Evolutionary conservation across 2,888 invertebrate genomes (phyloP).

Genomic region (Patella pellucida): DNA sequence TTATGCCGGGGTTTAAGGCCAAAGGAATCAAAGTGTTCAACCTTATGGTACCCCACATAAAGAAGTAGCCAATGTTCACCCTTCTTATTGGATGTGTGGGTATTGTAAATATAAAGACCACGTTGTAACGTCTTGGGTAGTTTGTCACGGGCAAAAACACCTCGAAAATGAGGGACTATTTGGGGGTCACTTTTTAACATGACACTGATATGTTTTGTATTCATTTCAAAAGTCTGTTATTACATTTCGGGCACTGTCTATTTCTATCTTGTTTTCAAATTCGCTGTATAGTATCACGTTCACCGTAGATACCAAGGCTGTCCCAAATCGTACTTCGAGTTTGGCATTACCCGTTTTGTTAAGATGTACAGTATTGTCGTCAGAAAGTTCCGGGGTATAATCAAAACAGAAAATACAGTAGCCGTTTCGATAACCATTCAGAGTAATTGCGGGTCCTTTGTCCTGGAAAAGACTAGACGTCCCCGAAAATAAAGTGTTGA

Average conservation of each 20-base stretch:
- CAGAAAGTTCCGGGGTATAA: background rate
- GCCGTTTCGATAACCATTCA: background rate
- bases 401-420: background rate
- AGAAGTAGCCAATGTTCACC: background rate
- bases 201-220: background rate
- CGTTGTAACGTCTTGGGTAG: background rate
- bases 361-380: background rate
- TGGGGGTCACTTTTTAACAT: background rate
- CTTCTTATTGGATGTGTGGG: background rate
- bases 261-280: background rate
- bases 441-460: background rate
- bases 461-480: background rate
- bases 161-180: background rate
- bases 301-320: background rate
- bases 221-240: slow-evolving; percentile 4
- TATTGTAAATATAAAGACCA: background rate
- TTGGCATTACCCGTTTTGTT: background rate
- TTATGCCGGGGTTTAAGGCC: background rate
- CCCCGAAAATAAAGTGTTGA: background rate
- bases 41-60: background rate
- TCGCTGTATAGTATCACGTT: background rate
- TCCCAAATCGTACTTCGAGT: background rate
- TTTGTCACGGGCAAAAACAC: background rate
- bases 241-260: background rate
- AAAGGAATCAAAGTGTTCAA: background rate